Evolutionary conservation across 2,888 invertebrate genomes (phyloP), one percentile per base, ranked within the genome.

Genomic region (Leptopterna dolabrata): DNA sequence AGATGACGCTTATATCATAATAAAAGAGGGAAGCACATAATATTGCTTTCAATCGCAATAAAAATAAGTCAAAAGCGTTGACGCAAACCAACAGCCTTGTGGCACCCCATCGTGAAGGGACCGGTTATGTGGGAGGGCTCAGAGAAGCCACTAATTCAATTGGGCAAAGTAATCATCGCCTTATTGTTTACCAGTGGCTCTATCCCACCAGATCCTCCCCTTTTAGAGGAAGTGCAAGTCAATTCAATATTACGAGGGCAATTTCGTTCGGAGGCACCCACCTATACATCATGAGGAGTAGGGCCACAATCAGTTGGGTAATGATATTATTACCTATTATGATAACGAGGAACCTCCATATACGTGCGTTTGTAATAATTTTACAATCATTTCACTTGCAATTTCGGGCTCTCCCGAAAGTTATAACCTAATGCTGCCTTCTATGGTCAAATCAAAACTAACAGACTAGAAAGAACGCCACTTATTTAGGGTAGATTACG

Each of bases 151-250:
- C 82, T 87, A 87, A 87, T 87, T 87, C 87, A 87, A 87, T 87
- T 87, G 81, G 73, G 82, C 55, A 41, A 82, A 87, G 87, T 87
- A 87, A 87, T 87, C 87, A 87, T 87, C 87, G 63, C 87, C 82
- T 76, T 87, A 87, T 87, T 87, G 87, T 87, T 87, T 87, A 87
- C 85, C 87, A 87, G 76, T 76, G 73, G 82, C 82, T 87, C n/a
- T 70, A 87, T 27, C 81, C 55, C 55, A 55, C 30, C 55, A 55
- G 27, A 78, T 45, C 30, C n/a, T 81, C 81, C 63, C 81, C 81
- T 63, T 45, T 27, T 6, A 14, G 55, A 43, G 78, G 78, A 78
- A 78, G 43, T n/a, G 78, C 78, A 4, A 47, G 78, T 27, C 78
- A 47, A 45, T 45, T 19, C 24, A 9, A 78, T 24, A 45, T 78